phyloP scores from a whole-genome alignment of 2,797 vertebrate species.

The Distichodus sexfasciatus region DNA sequence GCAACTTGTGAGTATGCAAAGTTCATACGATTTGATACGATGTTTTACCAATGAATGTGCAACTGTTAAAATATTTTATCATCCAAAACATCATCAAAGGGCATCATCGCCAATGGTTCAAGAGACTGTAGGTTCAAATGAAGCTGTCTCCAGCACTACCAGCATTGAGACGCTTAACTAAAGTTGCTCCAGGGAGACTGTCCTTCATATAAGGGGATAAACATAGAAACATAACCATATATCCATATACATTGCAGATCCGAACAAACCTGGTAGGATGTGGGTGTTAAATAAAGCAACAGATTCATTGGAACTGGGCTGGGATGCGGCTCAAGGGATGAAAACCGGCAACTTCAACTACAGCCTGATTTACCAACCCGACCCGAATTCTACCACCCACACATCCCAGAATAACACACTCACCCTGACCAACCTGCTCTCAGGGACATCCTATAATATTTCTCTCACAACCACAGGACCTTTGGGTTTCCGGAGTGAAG shows the following conservation, averaged over 20 bases:
- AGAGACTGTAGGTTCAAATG: no score
- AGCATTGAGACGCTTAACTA: no score
- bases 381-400: accelerated
- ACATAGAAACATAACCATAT: no score
- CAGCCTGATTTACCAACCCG: conserved; percentile 10
- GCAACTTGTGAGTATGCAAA: conserved; percentile 70
- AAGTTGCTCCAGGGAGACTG: no score
- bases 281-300: conserved; percentile 42
- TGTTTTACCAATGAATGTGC: no score
- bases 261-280: conserved; percentile 66
- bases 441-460: conserved; percentile 67
- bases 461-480: conserved; percentile 59
- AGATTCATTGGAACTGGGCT: conserved; percentile 49
- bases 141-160: no score
- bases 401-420: conserved; percentile 1
- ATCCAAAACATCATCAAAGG: no score
- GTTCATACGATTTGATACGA: not conserved
- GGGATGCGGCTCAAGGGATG: conserved; percentile 61
- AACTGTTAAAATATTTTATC: no score
- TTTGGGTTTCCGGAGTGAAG: conserved; percentile 51
- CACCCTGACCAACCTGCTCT: conserved; percentile 45
- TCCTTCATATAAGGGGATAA: no score
- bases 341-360: conserved; percentile 45
- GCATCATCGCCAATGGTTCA: no score
- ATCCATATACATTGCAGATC: conserved; percentile 56